A percentile compares a stretch with the other conserved stretches of the same genome.
Evolutionary conservation across 2,888 invertebrate species (phyloP).

Genomic region (Noctua janthe): DNA sequence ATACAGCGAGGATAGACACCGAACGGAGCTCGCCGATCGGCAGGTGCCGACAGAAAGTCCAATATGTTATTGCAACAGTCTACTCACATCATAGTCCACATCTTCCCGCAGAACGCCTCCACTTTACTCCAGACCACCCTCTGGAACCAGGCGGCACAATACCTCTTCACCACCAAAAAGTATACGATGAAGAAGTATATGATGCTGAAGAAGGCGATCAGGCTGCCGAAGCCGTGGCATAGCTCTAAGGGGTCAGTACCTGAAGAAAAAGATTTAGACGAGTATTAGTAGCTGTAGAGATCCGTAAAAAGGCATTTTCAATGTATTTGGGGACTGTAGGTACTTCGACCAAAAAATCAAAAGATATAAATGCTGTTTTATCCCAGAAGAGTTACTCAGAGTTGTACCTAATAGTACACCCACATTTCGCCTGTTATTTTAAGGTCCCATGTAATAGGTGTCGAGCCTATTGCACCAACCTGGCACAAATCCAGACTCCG

Average conservation of each 20-base stretch:
- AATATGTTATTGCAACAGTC: no score
- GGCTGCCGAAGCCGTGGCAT: slow-evolving; percentile 94
- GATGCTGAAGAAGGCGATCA: slow-evolving; percentile 91
- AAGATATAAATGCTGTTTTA: background rate
- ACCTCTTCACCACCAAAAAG: slow-evolving; percentile 91
- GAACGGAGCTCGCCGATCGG: no score
- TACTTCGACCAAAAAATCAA: background rate
- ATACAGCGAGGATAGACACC: no score
- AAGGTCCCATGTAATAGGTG: no score
- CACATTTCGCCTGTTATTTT: no score
- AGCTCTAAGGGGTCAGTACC: slow-evolving; percentile 78
- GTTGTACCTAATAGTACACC: no score
- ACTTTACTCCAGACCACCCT: slow-evolving; percentile 78
- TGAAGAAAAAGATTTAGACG: background rate
- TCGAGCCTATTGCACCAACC: no score
- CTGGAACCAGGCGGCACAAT: slow-evolving; percentile 84
- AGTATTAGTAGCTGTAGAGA: background rate
- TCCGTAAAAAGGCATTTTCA: background rate
- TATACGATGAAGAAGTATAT: slow-evolving; percentile 92
- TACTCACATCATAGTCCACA: slow-evolving; percentile 81
- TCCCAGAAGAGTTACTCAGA: no score
- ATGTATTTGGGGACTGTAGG: background rate
- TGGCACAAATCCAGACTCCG: no score
- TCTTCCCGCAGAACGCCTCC: slow-evolving; percentile 51
- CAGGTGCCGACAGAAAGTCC: no score